Evolutionary conservation across 2,113 vertebrate species (phyloP).

Genomic region (Sylvia atricapilla): DNA sequence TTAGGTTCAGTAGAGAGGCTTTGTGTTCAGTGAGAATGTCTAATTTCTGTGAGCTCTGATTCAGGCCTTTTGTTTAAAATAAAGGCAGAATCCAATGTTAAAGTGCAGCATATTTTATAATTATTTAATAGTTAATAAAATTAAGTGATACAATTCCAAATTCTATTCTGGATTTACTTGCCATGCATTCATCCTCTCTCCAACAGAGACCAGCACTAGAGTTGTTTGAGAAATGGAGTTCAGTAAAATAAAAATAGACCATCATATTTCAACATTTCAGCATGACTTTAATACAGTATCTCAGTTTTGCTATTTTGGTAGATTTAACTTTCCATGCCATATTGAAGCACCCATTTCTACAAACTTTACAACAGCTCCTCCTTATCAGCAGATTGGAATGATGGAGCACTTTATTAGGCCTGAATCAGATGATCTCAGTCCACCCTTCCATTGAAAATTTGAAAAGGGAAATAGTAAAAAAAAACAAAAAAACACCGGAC

Average conservation of each 20-base stretch:
- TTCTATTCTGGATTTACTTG: not conserved
- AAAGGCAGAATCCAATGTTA: not conserved
- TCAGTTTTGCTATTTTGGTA: not conserved
- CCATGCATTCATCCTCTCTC: not conserved
- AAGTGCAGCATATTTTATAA: not conserved
- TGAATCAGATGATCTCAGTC: not conserved
- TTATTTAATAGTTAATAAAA: not conserved
- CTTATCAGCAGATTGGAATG: not conserved
- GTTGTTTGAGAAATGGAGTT: not conserved
- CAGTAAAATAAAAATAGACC: not conserved
- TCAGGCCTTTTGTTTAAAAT: not conserved
- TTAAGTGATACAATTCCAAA: not conserved
- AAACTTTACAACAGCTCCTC: not conserved
- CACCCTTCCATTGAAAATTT: not conserved
- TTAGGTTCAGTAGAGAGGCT: not conserved
- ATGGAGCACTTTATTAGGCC: not conserved
- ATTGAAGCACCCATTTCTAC: not conserved
- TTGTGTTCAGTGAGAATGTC: not conserved
- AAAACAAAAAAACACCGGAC: not conserved
- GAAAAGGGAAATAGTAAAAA: not conserved
- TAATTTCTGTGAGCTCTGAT: not conserved
- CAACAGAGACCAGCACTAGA: not conserved
- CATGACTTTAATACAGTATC: not conserved
- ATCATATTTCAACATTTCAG: not conserved
- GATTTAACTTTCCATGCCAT: not conserved